These are phyloP conservation scores for Notolabrus celidotus DNA, from an alignment of 2,797 vertebrate species.

Conservation along the genomic window DNA sequence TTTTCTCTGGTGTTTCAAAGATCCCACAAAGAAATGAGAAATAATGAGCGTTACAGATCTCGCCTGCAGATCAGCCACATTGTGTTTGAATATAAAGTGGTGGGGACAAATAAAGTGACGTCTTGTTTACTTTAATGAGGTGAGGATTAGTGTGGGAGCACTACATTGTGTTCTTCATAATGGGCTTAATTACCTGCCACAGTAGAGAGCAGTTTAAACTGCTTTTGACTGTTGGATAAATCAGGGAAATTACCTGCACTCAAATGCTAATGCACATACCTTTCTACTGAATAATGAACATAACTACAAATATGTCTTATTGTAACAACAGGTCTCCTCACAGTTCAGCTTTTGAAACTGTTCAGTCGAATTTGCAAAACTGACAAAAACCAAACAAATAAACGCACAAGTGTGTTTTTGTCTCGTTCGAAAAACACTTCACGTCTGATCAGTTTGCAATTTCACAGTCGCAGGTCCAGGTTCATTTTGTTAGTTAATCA, in stretches of 20 bases:
- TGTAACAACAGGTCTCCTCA: too few relatives aligned
- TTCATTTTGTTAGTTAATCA: neutral
- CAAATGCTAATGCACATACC: neutral
- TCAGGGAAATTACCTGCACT: neutral
- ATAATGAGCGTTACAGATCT: neutral
- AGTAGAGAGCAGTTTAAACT: neutral
- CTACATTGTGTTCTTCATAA: neutral
- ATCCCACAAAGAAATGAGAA: neutral
- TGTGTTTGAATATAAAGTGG: neutral
- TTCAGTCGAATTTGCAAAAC: too few relatives aligned
- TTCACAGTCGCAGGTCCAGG: neutral
- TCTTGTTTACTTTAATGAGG: neutral
- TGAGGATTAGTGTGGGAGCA: neutral
- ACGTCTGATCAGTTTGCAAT: neutral
- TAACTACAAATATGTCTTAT: neutral
- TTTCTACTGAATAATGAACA: neutral
- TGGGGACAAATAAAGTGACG: neutral
- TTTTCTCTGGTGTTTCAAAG: neutral
- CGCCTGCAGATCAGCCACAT: neutral
- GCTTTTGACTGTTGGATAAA: neutral
- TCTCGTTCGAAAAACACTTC: too few relatives aligned
- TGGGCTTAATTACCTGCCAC: neutral
- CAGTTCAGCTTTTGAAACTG: too few relatives aligned
- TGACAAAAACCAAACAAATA: too few relatives aligned
- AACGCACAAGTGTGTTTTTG: too few relatives aligned